phyloP scores from a whole-genome alignment of 1,140 invertebrate genomes.

The Drosophila pandora region DNA sequence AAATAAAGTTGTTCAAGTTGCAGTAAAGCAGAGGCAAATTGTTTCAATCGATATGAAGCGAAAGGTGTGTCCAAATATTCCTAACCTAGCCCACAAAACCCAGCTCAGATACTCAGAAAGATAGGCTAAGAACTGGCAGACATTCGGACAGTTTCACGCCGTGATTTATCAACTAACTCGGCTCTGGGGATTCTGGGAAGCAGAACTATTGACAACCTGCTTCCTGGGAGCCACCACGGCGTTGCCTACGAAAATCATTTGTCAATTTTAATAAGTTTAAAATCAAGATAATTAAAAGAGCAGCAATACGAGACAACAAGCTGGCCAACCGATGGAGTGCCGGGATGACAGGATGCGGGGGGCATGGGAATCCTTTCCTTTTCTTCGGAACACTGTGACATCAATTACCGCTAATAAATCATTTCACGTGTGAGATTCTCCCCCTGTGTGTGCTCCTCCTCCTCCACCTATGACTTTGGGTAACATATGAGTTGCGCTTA shows the following conservation, averaged over 20 bases:
- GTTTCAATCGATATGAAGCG: constrained; percentile 8
- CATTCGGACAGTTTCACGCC: constrained; percentile 3
- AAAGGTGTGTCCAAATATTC: constrained; percentile 4
- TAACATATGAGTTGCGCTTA: constrained; percentile 79
- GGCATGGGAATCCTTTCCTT: constrained; percentile 68
- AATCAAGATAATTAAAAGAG: constrained; percentile 81
- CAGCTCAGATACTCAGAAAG: constrained; percentile 20
- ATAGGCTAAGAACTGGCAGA: constrained; percentile 9
- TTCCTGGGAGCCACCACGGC: constrained; percentile 55
- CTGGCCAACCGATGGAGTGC: constrained; percentile 18
- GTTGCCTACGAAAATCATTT: constrained; percentile 80
- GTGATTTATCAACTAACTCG: constrained; percentile 65
- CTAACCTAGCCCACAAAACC: constrained; percentile 7
- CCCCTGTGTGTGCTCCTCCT: background rate
- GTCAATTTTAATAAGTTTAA: constrained; percentile 81
- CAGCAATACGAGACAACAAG: constrained; percentile 37
- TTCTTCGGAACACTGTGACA: constrained; percentile 79
- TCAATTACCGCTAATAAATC: constrained; percentile 82
- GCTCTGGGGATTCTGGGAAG: constrained; percentile 60
- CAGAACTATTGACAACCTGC: constrained; percentile 68
- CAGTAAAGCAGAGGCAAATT: constrained; percentile 32
- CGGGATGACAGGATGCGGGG: background rate
- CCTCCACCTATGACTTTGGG: constrained; percentile 21
- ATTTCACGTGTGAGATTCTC: constrained; percentile 71
- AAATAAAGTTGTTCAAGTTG: constrained; percentile 56